A percentile compares a stretch with the other conserved stretches of the same genome.
Evolutionary conservation across 2,888 invertebrate species (phyloP).

Genomic region (Sepioteuthis lessoniana): DNA sequence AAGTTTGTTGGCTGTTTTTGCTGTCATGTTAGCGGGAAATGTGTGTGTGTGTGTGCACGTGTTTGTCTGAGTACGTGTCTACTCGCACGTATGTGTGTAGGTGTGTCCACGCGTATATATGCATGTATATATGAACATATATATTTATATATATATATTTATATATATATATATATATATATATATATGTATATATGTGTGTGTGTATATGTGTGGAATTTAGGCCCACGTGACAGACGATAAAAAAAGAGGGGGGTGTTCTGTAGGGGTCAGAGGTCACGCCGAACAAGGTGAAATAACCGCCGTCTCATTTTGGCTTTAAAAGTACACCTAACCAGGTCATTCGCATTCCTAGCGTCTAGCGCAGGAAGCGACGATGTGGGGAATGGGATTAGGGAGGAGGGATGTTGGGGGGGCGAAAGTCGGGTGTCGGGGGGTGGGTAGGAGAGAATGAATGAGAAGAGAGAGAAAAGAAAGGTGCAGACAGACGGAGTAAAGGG

Average conservation of each 20-base stretch:
- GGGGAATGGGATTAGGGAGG: not conserved
- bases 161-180: no score
- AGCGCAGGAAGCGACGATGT: constrained; percentile 33
- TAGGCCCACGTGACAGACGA: not conserved
- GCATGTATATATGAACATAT: no score
- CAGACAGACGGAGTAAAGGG: not conserved
- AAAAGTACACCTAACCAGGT: constrained; percentile 14
- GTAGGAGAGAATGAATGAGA: not conserved
- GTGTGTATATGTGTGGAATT: not conserved
- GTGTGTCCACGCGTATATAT: no score
- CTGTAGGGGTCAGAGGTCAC: not conserved
- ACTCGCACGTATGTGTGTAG: no score
- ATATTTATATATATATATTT: no score
- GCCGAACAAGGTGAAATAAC: constrained; percentile 13
- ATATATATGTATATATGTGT: not conserved
- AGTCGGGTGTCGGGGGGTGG: not conserved
- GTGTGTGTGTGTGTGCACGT: not conserved
- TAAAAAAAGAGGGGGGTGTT: not conserved
- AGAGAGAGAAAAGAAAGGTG: not conserved
- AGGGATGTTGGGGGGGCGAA: no score
- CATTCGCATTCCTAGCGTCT: constrained; percentile 12
- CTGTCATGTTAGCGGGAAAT: no score
- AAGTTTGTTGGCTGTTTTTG: no score
- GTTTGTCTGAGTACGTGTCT: not conserved
- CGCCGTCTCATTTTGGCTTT: constrained; percentile 11